phyloP scores from a whole-genome alignment of 2,888 invertebrate species.

The Drosophila helvetica region DNA sequence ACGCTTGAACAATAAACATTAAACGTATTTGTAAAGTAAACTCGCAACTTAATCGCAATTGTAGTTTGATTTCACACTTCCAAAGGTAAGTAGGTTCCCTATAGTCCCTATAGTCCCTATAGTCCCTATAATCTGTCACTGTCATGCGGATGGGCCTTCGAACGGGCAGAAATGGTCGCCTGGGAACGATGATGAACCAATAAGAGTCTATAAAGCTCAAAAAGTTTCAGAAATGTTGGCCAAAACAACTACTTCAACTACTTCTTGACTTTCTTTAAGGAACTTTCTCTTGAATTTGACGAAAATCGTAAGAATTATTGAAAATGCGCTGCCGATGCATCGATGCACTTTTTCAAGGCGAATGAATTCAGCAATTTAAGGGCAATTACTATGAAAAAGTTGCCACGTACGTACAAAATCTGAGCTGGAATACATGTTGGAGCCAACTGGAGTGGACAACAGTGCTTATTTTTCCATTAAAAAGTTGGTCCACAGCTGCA shows the following conservation, averaged over 20 bases:
- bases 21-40: slow-evolving; percentile 43
- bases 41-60: background rate
- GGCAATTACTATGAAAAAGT: slow-evolving; percentile 23
- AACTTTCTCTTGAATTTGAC: background rate
- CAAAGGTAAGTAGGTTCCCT: slow-evolving; percentile 13
- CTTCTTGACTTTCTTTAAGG: background rate
- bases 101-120: too few relatives aligned
- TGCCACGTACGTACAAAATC: slow-evolving; percentile 14
- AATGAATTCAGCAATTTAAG: slow-evolving; percentile 16
- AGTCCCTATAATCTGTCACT: too few relatives aligned
- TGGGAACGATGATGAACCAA: too few relatives aligned
- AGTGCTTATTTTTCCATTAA: slow-evolving; percentile 60
- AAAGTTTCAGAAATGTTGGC: background rate
- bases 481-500: slow-evolving; percentile 52
- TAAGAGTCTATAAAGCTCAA: too few relatives aligned
- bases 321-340: background rate
- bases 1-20: slow-evolving; percentile 62
- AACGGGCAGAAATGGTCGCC: too few relatives aligned
- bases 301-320: background rate
- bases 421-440: slow-evolving; percentile 3
- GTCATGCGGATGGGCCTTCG: too few relatives aligned
- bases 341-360: slow-evolving; percentile 7
- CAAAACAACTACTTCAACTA: background rate
- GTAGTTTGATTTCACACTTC: slow-evolving; percentile 6
- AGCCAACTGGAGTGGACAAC: slow-evolving; percentile 40